Evolutionary conservation across 2,797 vertebrate genomes (phyloP).

Genomic region (Chiloscyllium punctatum): DNA sequence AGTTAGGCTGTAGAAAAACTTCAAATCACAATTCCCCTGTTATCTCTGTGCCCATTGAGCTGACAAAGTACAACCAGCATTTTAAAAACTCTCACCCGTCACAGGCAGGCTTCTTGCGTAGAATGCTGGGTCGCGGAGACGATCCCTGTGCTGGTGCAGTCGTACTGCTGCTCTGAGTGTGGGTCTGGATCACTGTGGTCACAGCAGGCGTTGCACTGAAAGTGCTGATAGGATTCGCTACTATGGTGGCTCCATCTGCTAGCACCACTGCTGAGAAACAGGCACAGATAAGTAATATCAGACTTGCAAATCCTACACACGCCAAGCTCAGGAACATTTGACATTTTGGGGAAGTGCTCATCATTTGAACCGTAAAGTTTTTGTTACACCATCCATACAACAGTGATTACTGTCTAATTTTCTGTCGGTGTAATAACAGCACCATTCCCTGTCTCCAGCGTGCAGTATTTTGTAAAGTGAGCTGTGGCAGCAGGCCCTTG

Average conservation of each 20-base stretch:
- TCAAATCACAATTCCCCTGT: not conserved
- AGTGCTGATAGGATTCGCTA: slow-evolving; percentile 83
- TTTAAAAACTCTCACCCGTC: slow-evolving; percentile 70
- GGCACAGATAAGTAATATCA: not conserved
- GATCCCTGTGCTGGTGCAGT: slow-evolving; percentile 79
- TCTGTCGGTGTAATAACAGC: not conserved
- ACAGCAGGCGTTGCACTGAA: slow-evolving; percentile 77
- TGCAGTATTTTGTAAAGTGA: not conserved
- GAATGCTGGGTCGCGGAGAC: slow-evolving; percentile 90
- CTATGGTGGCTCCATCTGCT: slow-evolving; percentile 82
- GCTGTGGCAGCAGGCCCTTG: no score
- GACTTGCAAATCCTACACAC: not conserved
- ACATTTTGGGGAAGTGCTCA: not conserved
- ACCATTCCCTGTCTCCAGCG: not conserved
- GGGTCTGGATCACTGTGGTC: slow-evolving; percentile 85
- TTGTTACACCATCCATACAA: not conserved
- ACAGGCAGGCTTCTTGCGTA: slow-evolving; percentile 87
- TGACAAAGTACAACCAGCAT: not conserved
- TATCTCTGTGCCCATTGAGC: not conserved
- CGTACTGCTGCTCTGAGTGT: slow-evolving; percentile 74
- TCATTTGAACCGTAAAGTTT: not conserved
- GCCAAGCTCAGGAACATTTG: not conserved
- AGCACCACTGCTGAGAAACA: slow-evolving; percentile 70
- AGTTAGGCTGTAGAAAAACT: not conserved
- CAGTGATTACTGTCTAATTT: not conserved